Evolutionary conservation across 2,888 invertebrate genomes (phyloP).

Genomic region (Plebejus argus): DNA sequence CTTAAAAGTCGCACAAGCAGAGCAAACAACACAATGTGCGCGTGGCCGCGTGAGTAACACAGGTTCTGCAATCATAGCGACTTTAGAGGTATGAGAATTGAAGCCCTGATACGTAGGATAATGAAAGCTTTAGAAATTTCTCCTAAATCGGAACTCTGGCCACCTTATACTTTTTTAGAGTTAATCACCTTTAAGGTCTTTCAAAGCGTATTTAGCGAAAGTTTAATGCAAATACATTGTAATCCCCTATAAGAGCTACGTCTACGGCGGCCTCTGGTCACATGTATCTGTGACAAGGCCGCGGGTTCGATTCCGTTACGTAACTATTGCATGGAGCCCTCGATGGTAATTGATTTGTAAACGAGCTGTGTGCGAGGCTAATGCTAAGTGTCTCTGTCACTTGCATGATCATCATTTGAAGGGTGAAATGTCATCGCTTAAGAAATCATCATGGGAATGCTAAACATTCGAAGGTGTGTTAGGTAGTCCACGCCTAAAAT

Average conservation of each 20-base stretch:
- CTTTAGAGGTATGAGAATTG: too few relatives aligned
- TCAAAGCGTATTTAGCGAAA: background rate
- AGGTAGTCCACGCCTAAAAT: too few relatives aligned
- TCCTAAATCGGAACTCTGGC: too few relatives aligned
- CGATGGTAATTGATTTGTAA: slow-evolving; percentile 19
- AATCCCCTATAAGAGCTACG: background rate
- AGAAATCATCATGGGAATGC: background rate
- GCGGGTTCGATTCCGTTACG: slow-evolving; percentile 32
- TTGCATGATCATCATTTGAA: background rate
- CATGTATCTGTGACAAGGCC: slow-evolving; percentile 32
- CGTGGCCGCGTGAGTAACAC: too few relatives aligned
- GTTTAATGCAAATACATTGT: background rate
- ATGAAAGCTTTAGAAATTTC: too few relatives aligned
- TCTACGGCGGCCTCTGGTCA: background rate
- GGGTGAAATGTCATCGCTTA: background rate
- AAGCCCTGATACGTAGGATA: too few relatives aligned
- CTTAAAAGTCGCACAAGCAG: too few relatives aligned
- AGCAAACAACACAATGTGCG: too few relatives aligned
- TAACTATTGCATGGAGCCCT: slow-evolving; percentile 13
- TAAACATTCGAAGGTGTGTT: background rate
- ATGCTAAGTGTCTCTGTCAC: slow-evolving; percentile 16
- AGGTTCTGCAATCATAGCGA: too few relatives aligned
- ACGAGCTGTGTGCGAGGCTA: background rate
- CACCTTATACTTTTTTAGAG: background rate
- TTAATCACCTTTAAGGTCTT: background rate